phyloP scores from a whole-genome alignment of 2,113 vertebrate genomes.

The Mirounga angustirostris region DNA sequence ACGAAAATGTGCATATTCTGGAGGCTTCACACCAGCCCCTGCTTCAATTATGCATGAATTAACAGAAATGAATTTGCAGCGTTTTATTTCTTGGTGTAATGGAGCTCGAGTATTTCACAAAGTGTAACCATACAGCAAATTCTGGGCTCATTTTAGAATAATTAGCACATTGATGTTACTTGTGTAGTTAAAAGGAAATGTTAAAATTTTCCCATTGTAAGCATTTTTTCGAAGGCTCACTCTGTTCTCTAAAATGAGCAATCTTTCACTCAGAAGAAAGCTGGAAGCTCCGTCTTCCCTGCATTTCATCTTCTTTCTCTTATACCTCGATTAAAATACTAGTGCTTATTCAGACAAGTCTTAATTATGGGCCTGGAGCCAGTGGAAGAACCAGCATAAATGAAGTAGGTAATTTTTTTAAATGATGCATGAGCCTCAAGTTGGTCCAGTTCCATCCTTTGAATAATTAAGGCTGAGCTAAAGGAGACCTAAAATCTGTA shows the following conservation, averaged over 20 bases:
- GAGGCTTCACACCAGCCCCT: conserved; percentile 50
- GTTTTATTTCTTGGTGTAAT: conserved; percentile 84
- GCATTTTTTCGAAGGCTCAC: conserved; percentile 70
- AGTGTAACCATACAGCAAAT: conserved; percentile 81
- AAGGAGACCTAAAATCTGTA: conserved; percentile 18
- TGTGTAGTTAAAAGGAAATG: conserved; percentile 81
- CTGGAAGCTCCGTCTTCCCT: conserved; percentile 44
- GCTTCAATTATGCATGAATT: conserved; percentile 84
- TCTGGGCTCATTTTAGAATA: conserved; percentile 85
- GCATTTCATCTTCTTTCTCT: conserved; percentile 58
- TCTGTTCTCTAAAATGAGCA: conserved; percentile 72
- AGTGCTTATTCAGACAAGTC: conserved; percentile 70
- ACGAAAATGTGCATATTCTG: conserved; percentile 66
- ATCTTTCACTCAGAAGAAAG: conserved; percentile 64
- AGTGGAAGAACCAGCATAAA: conserved; percentile 52
- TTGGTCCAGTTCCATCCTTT: conserved; percentile 57
- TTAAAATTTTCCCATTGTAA: conserved; percentile 76
- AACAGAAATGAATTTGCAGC: conserved; percentile 84
- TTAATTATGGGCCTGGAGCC: conserved; percentile 72
- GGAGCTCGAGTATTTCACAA: conserved; percentile 86
- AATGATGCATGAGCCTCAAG: conserved; percentile 55
- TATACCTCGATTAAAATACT: conserved; percentile 69
- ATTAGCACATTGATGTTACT: conserved; percentile 78
- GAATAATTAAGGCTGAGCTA: conserved; percentile 60
- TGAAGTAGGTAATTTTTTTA: conserved; percentile 57